Percentiles rank a stretch among this genome's conserved stretches.
phyloP scores from a whole-genome alignment of 2,888 invertebrate species.

The Tetragonisca angustula region DNA sequence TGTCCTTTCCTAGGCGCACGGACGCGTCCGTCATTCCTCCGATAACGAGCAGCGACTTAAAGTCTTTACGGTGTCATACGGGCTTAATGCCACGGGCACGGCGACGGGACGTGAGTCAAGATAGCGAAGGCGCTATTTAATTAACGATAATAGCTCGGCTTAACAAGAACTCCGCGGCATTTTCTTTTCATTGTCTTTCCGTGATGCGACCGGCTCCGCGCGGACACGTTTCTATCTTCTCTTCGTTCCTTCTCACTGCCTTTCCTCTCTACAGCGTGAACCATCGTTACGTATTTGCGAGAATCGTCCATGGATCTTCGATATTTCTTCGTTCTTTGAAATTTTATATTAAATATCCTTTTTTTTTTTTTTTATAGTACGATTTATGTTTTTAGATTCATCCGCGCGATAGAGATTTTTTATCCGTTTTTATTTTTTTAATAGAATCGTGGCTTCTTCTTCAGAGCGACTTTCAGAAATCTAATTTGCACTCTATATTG shows the following conservation, averaged over 20 bases:
- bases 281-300: constrained; percentile 25
- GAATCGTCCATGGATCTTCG: neutral
- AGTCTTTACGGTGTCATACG: constrained; percentile 72
- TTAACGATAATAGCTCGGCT: constrained; percentile 77
- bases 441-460: neutral
- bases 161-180: constrained; percentile 73
- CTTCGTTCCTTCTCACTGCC: constrained; percentile 31
- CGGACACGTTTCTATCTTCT: constrained; percentile 37
- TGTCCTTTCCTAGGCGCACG: constrained; percentile 51
- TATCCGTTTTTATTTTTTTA: too few species aligned
- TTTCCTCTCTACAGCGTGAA: neutral
- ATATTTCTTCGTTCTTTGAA: neutral
- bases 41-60: constrained; percentile 72
- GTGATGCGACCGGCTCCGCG: constrained; percentile 64
- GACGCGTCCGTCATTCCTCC: constrained; percentile 63
- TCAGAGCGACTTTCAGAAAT: neutral
- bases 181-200: constrained; percentile 78
- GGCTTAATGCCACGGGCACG: constrained; percentile 69
- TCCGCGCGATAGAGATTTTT: too few species aligned
- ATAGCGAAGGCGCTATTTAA: constrained; percentile 76
- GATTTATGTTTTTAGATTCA: too few species aligned
- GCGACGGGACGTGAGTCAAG: constrained; percentile 65
- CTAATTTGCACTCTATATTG: too few species aligned
- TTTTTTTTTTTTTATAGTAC: too few species aligned
- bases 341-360: neutral